phyloP scores from a whole-genome alignment of 2,888 invertebrate species.

The Leucophenga montana region DNA sequence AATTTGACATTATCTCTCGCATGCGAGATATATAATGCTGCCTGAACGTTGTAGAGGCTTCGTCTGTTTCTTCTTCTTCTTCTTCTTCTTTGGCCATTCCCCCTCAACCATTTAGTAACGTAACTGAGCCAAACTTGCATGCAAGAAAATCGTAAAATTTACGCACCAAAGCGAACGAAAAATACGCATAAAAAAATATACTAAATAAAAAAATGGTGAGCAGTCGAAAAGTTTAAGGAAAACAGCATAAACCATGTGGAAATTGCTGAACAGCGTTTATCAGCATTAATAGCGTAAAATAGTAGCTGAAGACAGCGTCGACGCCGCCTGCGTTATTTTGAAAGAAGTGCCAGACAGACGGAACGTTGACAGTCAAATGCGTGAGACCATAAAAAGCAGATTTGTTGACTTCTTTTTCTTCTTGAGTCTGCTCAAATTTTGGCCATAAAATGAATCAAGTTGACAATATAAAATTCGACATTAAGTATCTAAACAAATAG shows the following conservation, averaged over 20 bases:
- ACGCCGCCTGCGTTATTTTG: no score
- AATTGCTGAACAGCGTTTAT: slow-evolving; percentile 24
- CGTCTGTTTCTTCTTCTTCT: no score
- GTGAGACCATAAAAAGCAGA: not conserved
- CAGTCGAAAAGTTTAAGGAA: not conserved
- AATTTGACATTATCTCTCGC: slow-evolving; percentile 65
- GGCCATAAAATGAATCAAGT: no score
- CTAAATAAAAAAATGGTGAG: not conserved
- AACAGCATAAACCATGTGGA: slow-evolving; percentile 4
- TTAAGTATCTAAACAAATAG: no score
- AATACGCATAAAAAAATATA: slow-evolving; percentile 7
- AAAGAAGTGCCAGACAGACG: no score
- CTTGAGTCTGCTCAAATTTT: not conserved
- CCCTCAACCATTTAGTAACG: not conserved
- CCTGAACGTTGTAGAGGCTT: no score
- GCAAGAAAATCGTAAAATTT: slow-evolving; percentile 12
- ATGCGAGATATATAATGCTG: slow-evolving; percentile 31
- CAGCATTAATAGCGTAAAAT: slow-evolving; percentile 4
- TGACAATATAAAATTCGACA: no score
- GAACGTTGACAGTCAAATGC: no score
- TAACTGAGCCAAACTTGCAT: slow-evolving; percentile 8
- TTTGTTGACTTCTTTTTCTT: not conserved
- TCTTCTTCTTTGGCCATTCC: not conserved
- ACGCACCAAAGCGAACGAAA: slow-evolving; percentile 10
- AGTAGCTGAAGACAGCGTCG: no score